phyloP scores from a whole-genome alignment of 2,888 invertebrate species.

The Acronicta psi region DNA sequence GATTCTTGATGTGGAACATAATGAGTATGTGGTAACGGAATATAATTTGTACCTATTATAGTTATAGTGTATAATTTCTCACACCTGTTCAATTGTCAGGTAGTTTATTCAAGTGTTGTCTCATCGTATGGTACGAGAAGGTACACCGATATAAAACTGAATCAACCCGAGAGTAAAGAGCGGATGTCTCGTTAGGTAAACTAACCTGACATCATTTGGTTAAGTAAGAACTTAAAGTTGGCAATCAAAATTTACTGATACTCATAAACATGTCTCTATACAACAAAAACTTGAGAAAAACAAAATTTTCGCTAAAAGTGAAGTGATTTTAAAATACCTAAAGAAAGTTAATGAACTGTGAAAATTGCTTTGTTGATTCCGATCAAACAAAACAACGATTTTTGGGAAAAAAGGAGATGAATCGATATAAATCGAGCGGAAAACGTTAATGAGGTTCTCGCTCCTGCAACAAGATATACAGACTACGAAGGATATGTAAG shows the following conservation, averaged over 20 bases:
- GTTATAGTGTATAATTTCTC: background rate
- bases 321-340: conserved; percentile 23
- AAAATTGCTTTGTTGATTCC: conserved; percentile 30
- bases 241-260: no score
- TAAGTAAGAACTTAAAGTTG: no score
- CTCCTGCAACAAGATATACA: conserved; percentile 48
- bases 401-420: conserved; percentile 30
- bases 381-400: conserved; percentile 35
- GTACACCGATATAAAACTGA: conserved; percentile 1
- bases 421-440: conserved; percentile 29
- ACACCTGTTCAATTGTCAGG: conserved; percentile 6
- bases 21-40: background rate
- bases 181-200: background rate
- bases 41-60: conserved; percentile 1
- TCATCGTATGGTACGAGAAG: background rate
- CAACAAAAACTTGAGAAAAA: background rate
- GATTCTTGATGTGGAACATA: background rate
- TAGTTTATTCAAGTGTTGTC: conserved; percentile 5
- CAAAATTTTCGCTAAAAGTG: conserved; percentile 17
- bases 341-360: conserved; percentile 47
- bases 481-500: conserved; percentile 48
- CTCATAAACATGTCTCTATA: background rate
- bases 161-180: background rate
- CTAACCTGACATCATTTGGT: background rate
- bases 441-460: conserved; percentile 49